Evolutionary conservation across 2,797 vertebrate genomes (phyloP).

Genomic region (Gallinago nigripennis): DNA sequence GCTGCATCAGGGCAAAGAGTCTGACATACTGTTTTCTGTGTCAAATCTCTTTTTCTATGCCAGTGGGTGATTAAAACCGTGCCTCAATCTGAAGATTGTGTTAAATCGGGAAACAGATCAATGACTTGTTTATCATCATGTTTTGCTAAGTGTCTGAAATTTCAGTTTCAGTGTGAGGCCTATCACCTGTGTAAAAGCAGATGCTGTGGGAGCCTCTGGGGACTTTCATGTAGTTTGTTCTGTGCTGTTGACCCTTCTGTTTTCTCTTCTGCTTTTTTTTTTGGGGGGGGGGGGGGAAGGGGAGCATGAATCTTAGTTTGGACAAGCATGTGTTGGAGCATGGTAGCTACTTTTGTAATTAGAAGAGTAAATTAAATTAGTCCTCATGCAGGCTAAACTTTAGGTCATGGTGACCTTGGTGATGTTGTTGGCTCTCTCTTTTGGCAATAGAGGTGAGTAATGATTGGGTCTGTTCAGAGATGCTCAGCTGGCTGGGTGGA

Average conservation of each 20-base stretch:
- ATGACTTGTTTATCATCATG: not conserved
- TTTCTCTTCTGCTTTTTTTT: not conserved
- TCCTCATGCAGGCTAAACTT: not conserved
- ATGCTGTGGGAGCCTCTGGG: not conserved
- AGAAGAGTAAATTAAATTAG: not conserved
- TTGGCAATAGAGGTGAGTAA: not conserved
- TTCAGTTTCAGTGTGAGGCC: not conserved
- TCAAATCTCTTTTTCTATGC: not conserved
- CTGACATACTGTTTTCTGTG: not conserved
- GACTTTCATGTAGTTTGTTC: not conserved
- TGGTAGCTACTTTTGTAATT: not conserved
- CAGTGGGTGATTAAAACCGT: not conserved
- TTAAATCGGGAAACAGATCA: not conserved
- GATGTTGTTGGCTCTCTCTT: not conserved
- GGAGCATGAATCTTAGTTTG: accelerated
- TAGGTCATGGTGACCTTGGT: not conserved
- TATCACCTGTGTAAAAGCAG: not conserved
- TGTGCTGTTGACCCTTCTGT: not conserved
- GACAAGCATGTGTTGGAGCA: not conserved
- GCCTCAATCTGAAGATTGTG: not conserved
- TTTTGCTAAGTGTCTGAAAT: not conserved
- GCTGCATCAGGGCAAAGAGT: not conserved
- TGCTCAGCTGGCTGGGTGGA: not conserved
- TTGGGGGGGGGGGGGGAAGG: accelerated
- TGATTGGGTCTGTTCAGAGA: not conserved